Evolutionary conservation across 1,140 invertebrate genomes (phyloP).

Genomic region (Heliconius hermathena): DNA sequence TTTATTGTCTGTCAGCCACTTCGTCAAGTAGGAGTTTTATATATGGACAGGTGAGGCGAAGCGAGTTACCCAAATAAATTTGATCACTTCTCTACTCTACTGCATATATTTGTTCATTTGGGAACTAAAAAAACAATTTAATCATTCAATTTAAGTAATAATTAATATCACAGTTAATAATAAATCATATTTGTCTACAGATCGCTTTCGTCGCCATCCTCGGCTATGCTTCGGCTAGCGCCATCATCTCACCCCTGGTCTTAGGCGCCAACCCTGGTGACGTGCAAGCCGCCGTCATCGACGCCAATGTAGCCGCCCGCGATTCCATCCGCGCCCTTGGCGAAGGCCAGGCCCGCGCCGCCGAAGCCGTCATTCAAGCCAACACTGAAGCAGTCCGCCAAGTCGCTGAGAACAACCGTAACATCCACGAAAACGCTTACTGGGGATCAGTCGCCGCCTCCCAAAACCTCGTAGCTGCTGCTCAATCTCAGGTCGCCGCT

Average conservation of each 20-base stretch:
- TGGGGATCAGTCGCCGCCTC: conserved; percentile 77
- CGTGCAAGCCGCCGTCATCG: conserved; percentile 69
- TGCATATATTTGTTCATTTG: no score
- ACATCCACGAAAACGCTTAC: conserved; percentile 73
- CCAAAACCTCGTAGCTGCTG: conserved; percentile 79
- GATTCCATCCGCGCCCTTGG: conserved; percentile 64
- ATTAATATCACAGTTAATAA: background rate
- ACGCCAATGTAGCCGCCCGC: conserved; percentile 65
- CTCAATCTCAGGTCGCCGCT: conserved; percentile 83
- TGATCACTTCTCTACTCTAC: no score
- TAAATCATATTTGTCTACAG: conserved; percentile 41
- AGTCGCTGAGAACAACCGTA: conserved; percentile 64
- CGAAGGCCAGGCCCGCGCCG: conserved; percentile 64
- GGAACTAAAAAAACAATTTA: background rate
- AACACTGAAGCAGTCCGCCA: conserved; percentile 59
- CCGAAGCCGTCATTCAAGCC: conserved; percentile 62
- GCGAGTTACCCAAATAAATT: background rate
- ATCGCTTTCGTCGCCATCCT: conserved; percentile 73
- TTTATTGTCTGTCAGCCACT: no score
- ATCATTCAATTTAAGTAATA: background rate
- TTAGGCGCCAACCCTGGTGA: conserved; percentile 66
- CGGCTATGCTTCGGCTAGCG: conserved; percentile 72
- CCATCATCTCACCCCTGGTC: conserved; percentile 57
- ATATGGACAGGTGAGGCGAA: no score
- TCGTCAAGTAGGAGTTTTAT: no score